phyloP scores from a whole-genome alignment of 2,888 invertebrate species.

The Pseudococcus jackbeardsleyi region DNA sequence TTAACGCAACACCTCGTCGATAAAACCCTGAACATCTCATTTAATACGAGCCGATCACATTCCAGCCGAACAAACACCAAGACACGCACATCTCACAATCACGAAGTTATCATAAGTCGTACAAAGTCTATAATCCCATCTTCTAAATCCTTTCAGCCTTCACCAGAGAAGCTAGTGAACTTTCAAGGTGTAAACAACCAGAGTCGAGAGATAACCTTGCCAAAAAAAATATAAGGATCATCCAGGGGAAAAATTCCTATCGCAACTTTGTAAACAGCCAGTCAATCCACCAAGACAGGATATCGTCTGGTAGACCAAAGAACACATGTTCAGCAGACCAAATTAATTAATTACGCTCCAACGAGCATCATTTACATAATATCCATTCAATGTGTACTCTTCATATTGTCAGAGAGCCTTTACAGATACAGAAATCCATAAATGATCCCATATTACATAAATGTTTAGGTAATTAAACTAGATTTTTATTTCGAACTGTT shows the following conservation, averaged over 20 bases:
- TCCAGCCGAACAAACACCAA: not conserved
- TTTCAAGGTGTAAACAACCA: conserved; percentile 21
- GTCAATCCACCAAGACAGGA: not conserved
- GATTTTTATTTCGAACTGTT: not conserved
- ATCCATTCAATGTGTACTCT: not conserved
- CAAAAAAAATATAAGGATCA: not conserved
- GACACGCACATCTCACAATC: not conserved
- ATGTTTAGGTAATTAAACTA: not conserved
- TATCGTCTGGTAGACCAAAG: not conserved
- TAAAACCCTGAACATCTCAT: not conserved
- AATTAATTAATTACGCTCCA: conserved; percentile 27
- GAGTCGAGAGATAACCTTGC: not conserved
- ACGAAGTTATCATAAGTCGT: not conserved
- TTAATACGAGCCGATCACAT: not conserved
- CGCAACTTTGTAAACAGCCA: not conserved
- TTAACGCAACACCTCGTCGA: not conserved
- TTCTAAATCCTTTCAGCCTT: not conserved
- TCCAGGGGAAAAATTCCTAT: not conserved
- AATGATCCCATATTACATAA: conserved; percentile 16
- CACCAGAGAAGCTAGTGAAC: conserved; percentile 18
- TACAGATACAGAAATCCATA: not conserved
- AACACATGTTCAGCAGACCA: conserved; percentile 37
- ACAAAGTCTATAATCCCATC: not conserved
- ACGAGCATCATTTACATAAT: conserved; percentile 23
- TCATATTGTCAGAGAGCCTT: not conserved